phyloP scores from a whole-genome alignment of 2,888 invertebrate species.

The Chrysopilus asiliformis region DNA sequence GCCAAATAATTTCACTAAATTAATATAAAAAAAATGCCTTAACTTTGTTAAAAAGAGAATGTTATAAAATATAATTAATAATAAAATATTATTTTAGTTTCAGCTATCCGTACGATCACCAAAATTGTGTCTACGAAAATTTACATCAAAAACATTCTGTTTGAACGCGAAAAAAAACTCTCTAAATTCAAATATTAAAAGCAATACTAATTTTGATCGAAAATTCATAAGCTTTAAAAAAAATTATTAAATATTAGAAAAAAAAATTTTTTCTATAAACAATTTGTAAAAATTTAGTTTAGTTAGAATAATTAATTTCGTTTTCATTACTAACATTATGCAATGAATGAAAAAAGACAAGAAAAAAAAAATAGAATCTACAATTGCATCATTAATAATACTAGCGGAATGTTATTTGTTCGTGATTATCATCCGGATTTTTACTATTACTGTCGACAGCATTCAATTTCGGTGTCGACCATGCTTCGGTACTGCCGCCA shows the following conservation, averaged over 20 bases:
- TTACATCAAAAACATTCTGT: no score
- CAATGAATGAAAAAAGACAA: background rate
- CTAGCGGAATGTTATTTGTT: conserved; percentile 10
- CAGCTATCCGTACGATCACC: no score
- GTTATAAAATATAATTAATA: no score
- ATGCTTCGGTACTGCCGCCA: conserved; percentile 7
- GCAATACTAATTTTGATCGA: background rate
- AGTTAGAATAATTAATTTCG: background rate
- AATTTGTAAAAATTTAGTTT: no score
- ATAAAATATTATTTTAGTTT: no score
- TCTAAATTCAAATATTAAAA: no score
- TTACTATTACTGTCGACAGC: conserved; percentile 9
- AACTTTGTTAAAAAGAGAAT: no score
- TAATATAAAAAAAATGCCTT: no score
- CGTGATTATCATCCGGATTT: no score
- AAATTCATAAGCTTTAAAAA: background rate
- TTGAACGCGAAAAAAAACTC: no score
- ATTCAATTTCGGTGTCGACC: conserved; percentile 9
- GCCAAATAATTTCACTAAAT: no score
- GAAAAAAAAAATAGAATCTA: background rate
- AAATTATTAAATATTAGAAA: background rate
- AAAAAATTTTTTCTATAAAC: background rate
- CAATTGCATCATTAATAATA: conserved; percentile 11
- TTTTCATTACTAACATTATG: background rate
- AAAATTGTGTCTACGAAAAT: no score